These are phyloP conservation scores for Cynodonichthys magdalenae DNA, from an alignment of 2,797 vertebrate species.

Conservation along the genomic window DNA sequence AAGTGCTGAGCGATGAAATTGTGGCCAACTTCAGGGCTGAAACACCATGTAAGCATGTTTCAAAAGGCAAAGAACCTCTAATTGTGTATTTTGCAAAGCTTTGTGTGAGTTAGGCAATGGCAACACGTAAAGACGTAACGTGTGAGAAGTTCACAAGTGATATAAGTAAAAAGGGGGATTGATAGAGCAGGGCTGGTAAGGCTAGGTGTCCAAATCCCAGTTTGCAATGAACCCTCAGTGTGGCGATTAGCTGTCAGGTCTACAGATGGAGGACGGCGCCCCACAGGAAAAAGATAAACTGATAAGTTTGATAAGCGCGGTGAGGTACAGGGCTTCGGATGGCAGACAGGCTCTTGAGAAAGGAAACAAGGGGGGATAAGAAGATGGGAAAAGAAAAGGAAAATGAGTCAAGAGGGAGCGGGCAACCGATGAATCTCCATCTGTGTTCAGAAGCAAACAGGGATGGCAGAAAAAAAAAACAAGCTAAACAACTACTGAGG, in stretches of 20 bases:
- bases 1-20: constrained; percentile 47
- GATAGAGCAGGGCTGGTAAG: constrained; percentile 53
- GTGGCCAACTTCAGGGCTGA: constrained; percentile 34
- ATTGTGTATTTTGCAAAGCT: constrained; percentile 9
- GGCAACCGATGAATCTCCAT: constrained; percentile 77
- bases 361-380: constrained; percentile 2
- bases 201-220: constrained; percentile 68
- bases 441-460: constrained; percentile 65
- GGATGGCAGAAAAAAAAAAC: constrained; percentile 41
- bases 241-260: constrained; percentile 68
- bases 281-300: constrained; percentile 77
- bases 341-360: constrained; percentile 62
- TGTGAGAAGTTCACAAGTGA: constrained; percentile 36
- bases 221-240: constrained; percentile 59
- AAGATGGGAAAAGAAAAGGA: constrained; percentile 57
- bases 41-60: constrained; percentile 15
- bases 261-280: constrained; percentile 74
- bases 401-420: constrained; percentile 68
- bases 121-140: constrained; percentile 1
- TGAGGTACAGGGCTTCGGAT: constrained; percentile 66
- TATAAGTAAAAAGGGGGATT: constrained; percentile 15
- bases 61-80: background rate
- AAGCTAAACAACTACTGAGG: constrained; percentile 59
- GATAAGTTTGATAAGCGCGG: constrained; percentile 58
- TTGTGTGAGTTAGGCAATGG: background rate